Percentiles rank a stretch among this genome's conserved stretches.
Conservation (phyloP, 2,797 vertebrate genomes). For the Dermochelys coriacea region DNA sequence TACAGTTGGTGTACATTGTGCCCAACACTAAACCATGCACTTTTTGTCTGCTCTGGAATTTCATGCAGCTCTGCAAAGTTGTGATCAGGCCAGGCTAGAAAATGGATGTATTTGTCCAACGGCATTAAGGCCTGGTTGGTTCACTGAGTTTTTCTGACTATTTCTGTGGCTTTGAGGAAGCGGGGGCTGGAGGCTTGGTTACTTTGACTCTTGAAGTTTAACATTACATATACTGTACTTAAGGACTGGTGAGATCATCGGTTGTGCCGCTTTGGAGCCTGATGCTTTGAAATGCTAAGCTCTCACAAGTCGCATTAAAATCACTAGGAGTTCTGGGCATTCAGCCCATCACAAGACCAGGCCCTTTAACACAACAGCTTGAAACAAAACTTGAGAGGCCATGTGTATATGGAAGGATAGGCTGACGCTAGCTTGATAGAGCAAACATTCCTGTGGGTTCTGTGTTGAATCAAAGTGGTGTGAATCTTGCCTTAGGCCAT, state of each 20-base stretch:
- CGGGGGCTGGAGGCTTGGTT: neutral
- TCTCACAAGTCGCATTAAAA: neutral
- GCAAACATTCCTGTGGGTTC: neutral
- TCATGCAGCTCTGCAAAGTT: slow-evolving; percentile 23
- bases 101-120: neutral
- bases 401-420: neutral
- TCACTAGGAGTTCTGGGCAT: neutral
- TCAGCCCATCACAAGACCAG: neutral
- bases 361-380: neutral
- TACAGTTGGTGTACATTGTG: neutral
- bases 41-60: neutral
- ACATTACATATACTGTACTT: neutral
- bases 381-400: neutral
- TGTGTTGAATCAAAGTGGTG: neutral
- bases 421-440: neutral
- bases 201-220: neutral
- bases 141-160: neutral
- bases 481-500: neutral
- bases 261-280: neutral
- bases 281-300: neutral
- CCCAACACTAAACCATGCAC: neutral
- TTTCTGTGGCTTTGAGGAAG: neutral
- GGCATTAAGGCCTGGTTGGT: neutral
- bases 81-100: neutral
- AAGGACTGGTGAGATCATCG: neutral